Base-by-base conservation (phyloP, 2,888 invertebrate species). In the Alsophila aescularia region DNA sequence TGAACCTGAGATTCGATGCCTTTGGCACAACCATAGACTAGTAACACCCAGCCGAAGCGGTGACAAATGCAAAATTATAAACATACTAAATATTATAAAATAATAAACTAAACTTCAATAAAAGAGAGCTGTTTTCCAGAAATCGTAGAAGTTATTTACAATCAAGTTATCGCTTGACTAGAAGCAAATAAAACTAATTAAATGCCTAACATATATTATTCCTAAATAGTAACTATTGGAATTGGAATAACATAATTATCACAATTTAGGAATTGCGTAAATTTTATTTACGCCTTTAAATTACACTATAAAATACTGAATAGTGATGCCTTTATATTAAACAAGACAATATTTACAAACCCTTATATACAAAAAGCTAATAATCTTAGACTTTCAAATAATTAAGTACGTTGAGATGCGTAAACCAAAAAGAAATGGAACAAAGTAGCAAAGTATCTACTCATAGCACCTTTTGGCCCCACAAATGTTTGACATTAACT, bases 241-340 rank as follows among this genome's bases (percentile, higher is more conserved):
- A 79, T 77, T 84, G 78, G 81, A 86, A 83, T 82, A 79, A 75
- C 77, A 41, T 55, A 55, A 82, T 81, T 89, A 90, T 90, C 90
- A 90, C 90, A 90, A 84, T 83, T 83, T 87, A 90, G 90, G 90
- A 90, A 90, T 88, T 73, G 82, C 89, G 87, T 67, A 79, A 72
- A 67, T 69, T 43, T 37, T 7, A 62, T 66, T 71, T 69, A 78
- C 87, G 86, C 82, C 31, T 24, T 51, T 52, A 66, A 70, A 56
- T 52, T 48, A 50, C 52, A 34, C 53, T 44, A 48, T 59, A 61
- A 68, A 79, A 84, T 84, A 86, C 82, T 83, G 81, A 73, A 70
- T 55, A 68, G 73, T 62, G 74, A 78, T 79, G 78, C 75, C 75
- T 41, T 56, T 31, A 60, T 58, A 67, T 58, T 62, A 58, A 66